Conservation (phyloP, 2,113 vertebrate genomes). For the Aldabrachelys gigantea region DNA sequence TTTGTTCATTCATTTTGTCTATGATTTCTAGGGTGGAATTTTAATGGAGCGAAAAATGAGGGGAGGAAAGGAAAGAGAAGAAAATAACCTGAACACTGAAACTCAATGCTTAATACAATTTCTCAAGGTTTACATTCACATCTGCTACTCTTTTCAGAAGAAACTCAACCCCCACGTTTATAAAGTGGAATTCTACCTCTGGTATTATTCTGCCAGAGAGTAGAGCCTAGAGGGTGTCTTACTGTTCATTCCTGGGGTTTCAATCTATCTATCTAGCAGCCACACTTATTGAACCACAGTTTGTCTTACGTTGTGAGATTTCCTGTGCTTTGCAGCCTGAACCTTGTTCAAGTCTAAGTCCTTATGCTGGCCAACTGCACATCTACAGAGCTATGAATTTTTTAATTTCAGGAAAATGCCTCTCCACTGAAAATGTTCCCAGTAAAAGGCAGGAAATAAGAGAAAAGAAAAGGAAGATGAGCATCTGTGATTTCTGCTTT, state of each 20-base stretch:
- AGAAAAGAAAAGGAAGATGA: conserved; percentile 18
- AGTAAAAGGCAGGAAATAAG: conserved; percentile 8
- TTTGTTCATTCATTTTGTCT: conserved; percentile 68
- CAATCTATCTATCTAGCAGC: neutral
- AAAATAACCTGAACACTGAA: conserved; percentile 9
- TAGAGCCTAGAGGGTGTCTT: rapidly evolving
- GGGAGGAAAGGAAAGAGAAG: neutral
- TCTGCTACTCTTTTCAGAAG: conserved; percentile 1
- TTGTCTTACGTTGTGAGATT: neutral
- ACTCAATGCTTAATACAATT: neutral
- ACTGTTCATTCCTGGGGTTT: neutral
- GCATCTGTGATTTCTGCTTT: conserved; percentile 22
- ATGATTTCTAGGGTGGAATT: conserved; percentile 64
- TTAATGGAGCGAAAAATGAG: conserved; percentile 64
- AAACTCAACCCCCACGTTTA: neutral
- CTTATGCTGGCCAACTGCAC: neutral
- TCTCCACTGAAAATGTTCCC: neutral
- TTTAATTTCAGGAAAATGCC: neutral
- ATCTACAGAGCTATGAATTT: neutral
- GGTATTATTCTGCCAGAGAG: neutral
- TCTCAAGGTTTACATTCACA: neutral
- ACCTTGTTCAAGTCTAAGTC: neutral
- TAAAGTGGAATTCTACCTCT: conserved; percentile 26
- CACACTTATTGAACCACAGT: neutral
- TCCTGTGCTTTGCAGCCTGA: neutral